A percentile compares a stretch with the other conserved stretches of the same genome.
Conservation (phyloP, 2,888 invertebrate genomes). For the Drosophila paracracens region DNA sequence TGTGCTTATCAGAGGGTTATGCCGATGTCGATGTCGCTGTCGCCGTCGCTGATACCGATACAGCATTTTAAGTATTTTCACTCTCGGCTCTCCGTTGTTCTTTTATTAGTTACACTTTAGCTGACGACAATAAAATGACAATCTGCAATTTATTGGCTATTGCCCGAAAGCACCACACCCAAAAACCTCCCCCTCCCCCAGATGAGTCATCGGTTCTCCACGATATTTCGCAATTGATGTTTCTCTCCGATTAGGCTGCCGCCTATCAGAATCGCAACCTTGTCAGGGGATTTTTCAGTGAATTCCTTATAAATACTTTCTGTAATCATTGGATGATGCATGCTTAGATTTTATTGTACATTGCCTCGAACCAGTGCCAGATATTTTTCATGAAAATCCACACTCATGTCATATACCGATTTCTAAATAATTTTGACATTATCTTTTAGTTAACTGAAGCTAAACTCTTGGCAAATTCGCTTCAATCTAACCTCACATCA, state of each 20-base stretch:
- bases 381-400: not conserved
- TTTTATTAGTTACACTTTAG: conserved; percentile 47
- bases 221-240: conserved; percentile 22
- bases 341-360: not conserved
- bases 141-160: conserved; percentile 42
- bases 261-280: conserved; percentile 5
- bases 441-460: not conserved
- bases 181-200: not conserved
- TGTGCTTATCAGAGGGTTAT: conserved; percentile 54
- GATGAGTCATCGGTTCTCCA: conserved; percentile 35
- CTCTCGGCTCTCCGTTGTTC: conserved; percentile 21
- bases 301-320: conserved; percentile 16
- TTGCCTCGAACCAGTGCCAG: not conserved
- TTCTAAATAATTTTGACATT: not conserved
- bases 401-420: not conserved
- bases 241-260: conserved; percentile 21
- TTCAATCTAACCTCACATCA: not conserved
- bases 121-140: conserved; percentile 26
- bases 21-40: conserved; percentile 23
- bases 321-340: conserved; percentile 1
- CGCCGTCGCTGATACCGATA: conserved; percentile 53
- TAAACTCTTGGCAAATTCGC: not conserved
- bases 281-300: conserved; percentile 15
- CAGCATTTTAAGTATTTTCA: conserved; percentile 43
- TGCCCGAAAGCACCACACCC: conserved; percentile 1